Evolutionary conservation across 2,888 invertebrate species (phyloP).

Genomic region (Drosophila birchii): DNA sequence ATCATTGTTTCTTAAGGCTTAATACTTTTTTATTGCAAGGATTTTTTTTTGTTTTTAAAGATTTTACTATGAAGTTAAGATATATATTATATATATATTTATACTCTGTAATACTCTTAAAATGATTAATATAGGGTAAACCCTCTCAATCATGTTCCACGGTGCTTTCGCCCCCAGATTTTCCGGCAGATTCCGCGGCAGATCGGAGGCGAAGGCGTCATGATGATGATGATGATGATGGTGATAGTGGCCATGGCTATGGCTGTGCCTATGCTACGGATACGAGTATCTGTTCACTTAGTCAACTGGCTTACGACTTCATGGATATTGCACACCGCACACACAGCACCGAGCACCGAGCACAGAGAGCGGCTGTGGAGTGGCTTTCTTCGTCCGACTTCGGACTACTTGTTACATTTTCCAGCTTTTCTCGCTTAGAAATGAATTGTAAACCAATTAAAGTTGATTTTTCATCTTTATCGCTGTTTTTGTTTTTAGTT

Average conservation of each 20-base stretch:
- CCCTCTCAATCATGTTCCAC: constrained; percentile 33
- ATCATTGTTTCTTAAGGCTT: neutral
- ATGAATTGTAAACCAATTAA: constrained; percentile 80
- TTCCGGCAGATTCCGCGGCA: constrained; percentile 32
- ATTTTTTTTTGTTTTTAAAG: too few species aligned
- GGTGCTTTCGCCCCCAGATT: constrained; percentile 64
- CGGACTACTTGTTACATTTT: constrained; percentile 71
- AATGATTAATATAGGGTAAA: neutral
- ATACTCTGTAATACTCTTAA: neutral
- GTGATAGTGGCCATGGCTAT: constrained; percentile 19
- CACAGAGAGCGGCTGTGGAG: constrained; percentile 13
- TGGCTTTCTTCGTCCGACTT: constrained; percentile 68
- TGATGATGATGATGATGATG: constrained; percentile 26
- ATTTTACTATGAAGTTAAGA: too few species aligned
- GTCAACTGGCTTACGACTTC: constrained; percentile 60
- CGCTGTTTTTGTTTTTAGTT: constrained; percentile 29
- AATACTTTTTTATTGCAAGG: too few species aligned
- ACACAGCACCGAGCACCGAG: constrained; percentile 45
- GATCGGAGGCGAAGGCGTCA: constrained; percentile 50
- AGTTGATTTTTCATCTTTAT: constrained; percentile 64
- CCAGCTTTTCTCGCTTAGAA: constrained; percentile 67
- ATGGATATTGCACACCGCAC: constrained; percentile 76
- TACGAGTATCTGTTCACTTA: constrained; percentile 39
- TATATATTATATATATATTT: neutral
- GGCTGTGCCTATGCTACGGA: constrained; percentile 12